These are phyloP conservation scores for Nemapogon koenigi DNA, from an alignment of 2,888 invertebrate genomes.

Conservation along the genomic window DNA sequence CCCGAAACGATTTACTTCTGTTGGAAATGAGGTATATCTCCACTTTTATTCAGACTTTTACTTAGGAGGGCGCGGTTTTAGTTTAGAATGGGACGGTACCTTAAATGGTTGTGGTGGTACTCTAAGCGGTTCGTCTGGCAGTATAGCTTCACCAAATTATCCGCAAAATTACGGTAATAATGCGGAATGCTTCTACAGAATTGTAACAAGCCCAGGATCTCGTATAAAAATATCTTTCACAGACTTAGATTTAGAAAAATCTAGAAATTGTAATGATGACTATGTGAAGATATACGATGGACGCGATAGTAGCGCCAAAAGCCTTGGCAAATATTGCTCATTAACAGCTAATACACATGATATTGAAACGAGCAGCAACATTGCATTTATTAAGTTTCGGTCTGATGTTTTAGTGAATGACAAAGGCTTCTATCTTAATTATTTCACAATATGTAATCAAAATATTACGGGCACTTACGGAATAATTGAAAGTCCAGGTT, in stretches of 20 bases:
- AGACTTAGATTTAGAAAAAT: slow-evolving; percentile 75
- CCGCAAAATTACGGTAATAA: slow-evolving; percentile 75
- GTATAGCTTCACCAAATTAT: slow-evolving; percentile 86
- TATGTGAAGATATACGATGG: slow-evolving; percentile 76
- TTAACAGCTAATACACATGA: slow-evolving; percentile 33
- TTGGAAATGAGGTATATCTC: slow-evolving; percentile 76
- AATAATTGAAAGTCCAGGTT: slow-evolving; percentile 87
- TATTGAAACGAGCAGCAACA: slow-evolving; percentile 68
- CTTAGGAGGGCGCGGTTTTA: slow-evolving; percentile 71
- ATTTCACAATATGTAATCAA: slow-evolving; percentile 73
- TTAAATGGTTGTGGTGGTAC: slow-evolving; percentile 81
- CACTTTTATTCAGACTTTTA: slow-evolving; percentile 79
- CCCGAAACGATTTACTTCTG: slow-evolving; percentile 73
- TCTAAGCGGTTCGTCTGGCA: slow-evolving; percentile 71
- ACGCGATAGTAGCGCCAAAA: slow-evolving; percentile 48
- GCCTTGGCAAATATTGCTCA: slow-evolving; percentile 71
- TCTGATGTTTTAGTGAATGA: slow-evolving; percentile 69
- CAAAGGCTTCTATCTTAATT: slow-evolving; percentile 82
- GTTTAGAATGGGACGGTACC: slow-evolving; percentile 49
- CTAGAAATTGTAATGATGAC: slow-evolving; percentile 70
- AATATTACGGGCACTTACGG: slow-evolving; percentile 71
- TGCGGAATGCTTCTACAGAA: slow-evolving; percentile 82
- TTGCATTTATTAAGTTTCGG: slow-evolving; percentile 73
- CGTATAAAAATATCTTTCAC: slow-evolving; percentile 69
- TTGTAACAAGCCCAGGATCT: slow-evolving; percentile 76